phyloP scores from a whole-genome alignment of 2,797 vertebrate genomes.

The Rhabdomys pumilio region DNA sequence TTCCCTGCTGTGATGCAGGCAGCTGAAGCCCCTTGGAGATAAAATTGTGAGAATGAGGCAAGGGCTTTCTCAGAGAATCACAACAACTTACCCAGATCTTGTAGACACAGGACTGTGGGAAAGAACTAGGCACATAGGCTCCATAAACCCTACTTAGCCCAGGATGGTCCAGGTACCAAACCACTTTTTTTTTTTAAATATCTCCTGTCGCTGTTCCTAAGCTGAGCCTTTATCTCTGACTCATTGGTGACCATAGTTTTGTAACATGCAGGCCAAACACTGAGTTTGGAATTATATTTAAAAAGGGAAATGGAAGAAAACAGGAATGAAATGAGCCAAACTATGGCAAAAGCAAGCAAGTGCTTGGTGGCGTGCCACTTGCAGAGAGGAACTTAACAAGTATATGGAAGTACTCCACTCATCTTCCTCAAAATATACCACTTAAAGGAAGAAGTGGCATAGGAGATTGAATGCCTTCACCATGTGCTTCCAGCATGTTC shows the following conservation, averaged over 20 bases:
- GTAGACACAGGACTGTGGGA: background rate
- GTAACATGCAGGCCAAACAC: slow-evolving; percentile 17
- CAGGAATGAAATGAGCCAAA: slow-evolving; percentile 48
- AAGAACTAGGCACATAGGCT: background rate
- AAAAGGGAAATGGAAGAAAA: slow-evolving; percentile 56
- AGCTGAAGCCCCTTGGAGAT: background rate
- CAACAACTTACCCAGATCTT: slow-evolving; percentile 10
- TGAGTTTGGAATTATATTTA: slow-evolving; percentile 38
- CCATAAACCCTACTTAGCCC: background rate
- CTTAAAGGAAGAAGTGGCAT: background rate
- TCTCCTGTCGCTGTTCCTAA: background rate
- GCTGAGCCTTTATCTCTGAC: background rate
- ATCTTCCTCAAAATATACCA: background rate
- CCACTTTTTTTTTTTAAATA: background rate
- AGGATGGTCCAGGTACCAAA: background rate
- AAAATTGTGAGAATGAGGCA: background rate
- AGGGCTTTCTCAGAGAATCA: background rate
- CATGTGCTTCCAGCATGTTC: background rate
- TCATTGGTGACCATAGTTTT: slow-evolving; percentile 16
- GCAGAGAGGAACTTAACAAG: slow-evolving; percentile 49
- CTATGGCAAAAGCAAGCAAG: background rate
- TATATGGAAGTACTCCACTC: background rate
- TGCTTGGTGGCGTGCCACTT: background rate
- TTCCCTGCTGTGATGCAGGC: background rate
- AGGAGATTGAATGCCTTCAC: background rate